Evolutionary conservation across 1,140 invertebrate genomes (phyloP), one percentile per base, ranked within the genome.

Genomic region (Kradibia gibbosae): DNA sequence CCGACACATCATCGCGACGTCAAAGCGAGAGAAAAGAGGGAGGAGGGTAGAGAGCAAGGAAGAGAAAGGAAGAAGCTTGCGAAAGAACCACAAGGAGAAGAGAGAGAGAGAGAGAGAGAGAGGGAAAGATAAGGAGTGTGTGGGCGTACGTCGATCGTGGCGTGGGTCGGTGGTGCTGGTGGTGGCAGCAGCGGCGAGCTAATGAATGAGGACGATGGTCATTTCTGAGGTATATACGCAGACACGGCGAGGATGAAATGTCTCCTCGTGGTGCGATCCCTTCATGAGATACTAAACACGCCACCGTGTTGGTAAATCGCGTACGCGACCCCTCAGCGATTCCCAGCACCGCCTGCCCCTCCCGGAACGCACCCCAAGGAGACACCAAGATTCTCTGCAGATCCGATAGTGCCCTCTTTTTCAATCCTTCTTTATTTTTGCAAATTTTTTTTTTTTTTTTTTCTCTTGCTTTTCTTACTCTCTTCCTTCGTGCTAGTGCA

Each of bases 281-380:
- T 82, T 80, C 42, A 81, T 79, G 78, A 90, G 90, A 91, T 91
- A 91, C 89, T 88, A 88, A 88, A 90, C 90, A 91, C 90, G 90
- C 90, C 87, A 91, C 84, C 86, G 85, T 83, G 85, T 83, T 82
- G 82, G 85, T 81, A 57, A 83, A 84, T 85, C 42, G 70, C 42
- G 31, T 42, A 22, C 39, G 70, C 82, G 78, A 72, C 85, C 83
- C 77, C 65, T 84, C 80, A 86, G 86, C 87, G 89, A 90, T 89
- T 88, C 88, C 87, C 87, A 85, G 83, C 73, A 45, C 3, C 8
- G 22, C 22, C n/a, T 25, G 42, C 36, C 50, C 42, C 71, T 71
- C 71, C 78, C 71, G 25, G 57, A 45, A 74, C 55, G 74, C 86
- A 88, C 88, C 87, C 86, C 85, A 88, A 81, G 80, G 81, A 62